Base-by-base conservation (phyloP, 2,888 invertebrate species). In the Latrodectus hesperus region DNA sequence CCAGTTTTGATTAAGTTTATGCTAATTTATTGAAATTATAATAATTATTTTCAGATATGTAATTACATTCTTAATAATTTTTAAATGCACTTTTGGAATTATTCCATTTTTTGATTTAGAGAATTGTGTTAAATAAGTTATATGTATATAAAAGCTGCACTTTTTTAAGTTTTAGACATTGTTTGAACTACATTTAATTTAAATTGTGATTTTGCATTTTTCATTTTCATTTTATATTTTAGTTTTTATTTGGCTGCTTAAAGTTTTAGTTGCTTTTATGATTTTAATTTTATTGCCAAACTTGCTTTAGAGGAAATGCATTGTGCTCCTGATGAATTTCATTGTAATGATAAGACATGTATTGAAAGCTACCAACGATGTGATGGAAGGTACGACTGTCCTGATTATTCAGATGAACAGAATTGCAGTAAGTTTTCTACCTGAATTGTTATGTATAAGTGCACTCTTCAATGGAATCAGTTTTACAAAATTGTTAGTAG, bases 341-440 rank as follows among this genome's bases (percentile, higher is more conserved):
- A 55, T 78, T 89, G 87, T 73, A 72, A 83, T 52, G 87, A 84
- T 87, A 87, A 87, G 73, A 73, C 87, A 17, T 87, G 89, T 71
- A 83, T 89, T 80, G 89, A 89, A 53, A 80, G 77, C 64, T 52
- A 83, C 71, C 89, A 85, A 26, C 84, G 90, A 70, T 92, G 92
- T 90, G 91, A 92, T 89, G 90, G 91, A 10, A 89, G 84, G 53
- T 82, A 88, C 75, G 95, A 96, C 93, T 96, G 96, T 92, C 94
- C 94, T 0, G 95, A 96, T 93, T 94, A 94, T 90, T 95, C 94
- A 84, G 96, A 96, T 92, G 96, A 96, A 92, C 92, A 94, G 90
- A 94, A 95, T 92, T 96, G 96, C 93, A 91, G 92, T 93, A 90
- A 93, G 92, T 89, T 74, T 60, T 38, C 1, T 38, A 38, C 38